These are phyloP conservation scores for Notodonta dromedarius DNA, from an alignment of 2,888 invertebrate genomes.

Conservation along the genomic window DNA sequence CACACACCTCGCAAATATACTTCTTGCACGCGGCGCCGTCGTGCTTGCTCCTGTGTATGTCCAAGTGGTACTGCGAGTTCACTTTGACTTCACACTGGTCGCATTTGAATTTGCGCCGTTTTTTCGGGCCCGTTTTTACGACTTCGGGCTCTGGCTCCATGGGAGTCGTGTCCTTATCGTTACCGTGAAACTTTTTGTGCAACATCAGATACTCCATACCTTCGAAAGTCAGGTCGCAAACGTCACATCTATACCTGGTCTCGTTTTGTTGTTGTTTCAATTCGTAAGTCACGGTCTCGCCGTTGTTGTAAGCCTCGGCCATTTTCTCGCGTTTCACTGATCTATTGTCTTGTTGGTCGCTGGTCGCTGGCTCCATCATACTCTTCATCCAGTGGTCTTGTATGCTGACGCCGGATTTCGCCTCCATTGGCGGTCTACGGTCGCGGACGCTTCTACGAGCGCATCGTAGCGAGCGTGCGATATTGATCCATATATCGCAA, in stretches of 20 bases:
- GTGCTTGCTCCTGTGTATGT: constrained; percentile 78
- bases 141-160: constrained; percentile 62
- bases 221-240: constrained; percentile 75
- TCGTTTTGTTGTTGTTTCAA: constrained; percentile 64
- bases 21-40: constrained; percentile 74
- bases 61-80: constrained; percentile 77
- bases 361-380: constrained; percentile 78
- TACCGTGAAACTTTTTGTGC: constrained; percentile 78
- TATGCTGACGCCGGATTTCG: constrained; percentile 70
- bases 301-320: constrained; percentile 71
- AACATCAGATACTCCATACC: constrained; percentile 75
- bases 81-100: constrained; percentile 80
- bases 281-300: constrained; percentile 66
- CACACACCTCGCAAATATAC: constrained; percentile 75
- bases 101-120: constrained; percentile 75
- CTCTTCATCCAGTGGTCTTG: constrained; percentile 81
- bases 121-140: constrained; percentile 67
- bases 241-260: constrained; percentile 70
- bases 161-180: constrained; percentile 68
- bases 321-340: constrained; percentile 78
- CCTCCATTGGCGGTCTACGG: constrained; percentile 67
- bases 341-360: constrained; percentile 68
- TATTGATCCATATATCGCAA: constrained; percentile 72
- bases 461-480: constrained; percentile 51
- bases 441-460: constrained; percentile 53